Evolutionary conservation across 2,888 invertebrate species (phyloP).

Genomic region (Panzeria rudis): DNA sequence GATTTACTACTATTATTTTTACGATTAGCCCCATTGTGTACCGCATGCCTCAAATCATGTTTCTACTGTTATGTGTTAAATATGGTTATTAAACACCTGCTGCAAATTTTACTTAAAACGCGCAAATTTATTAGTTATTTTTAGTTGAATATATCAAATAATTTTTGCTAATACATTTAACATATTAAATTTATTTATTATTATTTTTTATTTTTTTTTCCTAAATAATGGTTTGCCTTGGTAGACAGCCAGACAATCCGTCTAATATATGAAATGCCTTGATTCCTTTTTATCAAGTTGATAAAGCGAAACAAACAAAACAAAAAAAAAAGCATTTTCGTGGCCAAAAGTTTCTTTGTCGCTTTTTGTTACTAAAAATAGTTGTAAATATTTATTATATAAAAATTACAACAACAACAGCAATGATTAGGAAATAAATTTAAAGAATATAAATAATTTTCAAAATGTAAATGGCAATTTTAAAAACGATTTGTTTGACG

Average conservation of each 20-base stretch:
- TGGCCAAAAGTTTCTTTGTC: slow-evolving; percentile 32
- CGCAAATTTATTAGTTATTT: not conserved
- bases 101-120: not conserved
- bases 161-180: slow-evolving; percentile 15
- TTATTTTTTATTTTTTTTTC: not conserved
- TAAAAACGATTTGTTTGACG: slow-evolving; percentile 13
- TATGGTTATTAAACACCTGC: slow-evolving; percentile 29
- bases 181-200: slow-evolving; percentile 9
- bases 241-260: slow-evolving; percentile 60
- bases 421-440: slow-evolving; percentile 33
- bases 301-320: slow-evolving; percentile 8
- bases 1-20: too few species aligned
- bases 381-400: slow-evolving; percentile 29
- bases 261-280: slow-evolving; percentile 39
- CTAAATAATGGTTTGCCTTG: slow-evolving; percentile 13
- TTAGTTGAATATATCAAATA: not conserved
- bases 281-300: slow-evolving; percentile 18
- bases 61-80: not conserved
- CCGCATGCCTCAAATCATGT: not conserved
- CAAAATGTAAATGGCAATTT: slow-evolving; percentile 19
- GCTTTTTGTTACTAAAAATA: slow-evolving; percentile 44
- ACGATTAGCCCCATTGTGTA: too few species aligned
- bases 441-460: not conserved
- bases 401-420: slow-evolving; percentile 22
- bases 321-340: not conserved